Evolutionary conservation across 2,797 vertebrate species (phyloP), one percentile per base, ranked within the genome.

Genomic region (Acanthurus tractus): DNA sequence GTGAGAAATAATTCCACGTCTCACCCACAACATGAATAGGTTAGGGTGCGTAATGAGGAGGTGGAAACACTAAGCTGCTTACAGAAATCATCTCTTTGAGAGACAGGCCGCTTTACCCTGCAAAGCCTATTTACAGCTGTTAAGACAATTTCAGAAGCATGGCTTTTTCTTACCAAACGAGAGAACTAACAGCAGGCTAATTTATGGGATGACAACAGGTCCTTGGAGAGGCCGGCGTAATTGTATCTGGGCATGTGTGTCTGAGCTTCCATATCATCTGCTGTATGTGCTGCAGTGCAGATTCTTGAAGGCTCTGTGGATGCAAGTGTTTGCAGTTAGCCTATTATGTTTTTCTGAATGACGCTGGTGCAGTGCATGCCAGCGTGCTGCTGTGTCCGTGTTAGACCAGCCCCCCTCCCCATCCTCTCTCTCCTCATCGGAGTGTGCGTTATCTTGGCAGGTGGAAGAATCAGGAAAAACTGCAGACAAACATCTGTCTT

Each of bases 11-110:
- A 93, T 92, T 88, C 84, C 76, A 79, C 23, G 49, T 88, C 85
- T 91, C 78, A 88, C 73, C 83, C 74, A 70, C 80, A 85, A 83
- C 75, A 84, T 89, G 89, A 93, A 93, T 86, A 90, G 89, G 91
- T 92, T 89, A 88, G 78, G 74, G 69, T 78, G 85, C 59, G 82
- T 93, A 94, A 94, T 93, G 89, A 93, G 93, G 88, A 94, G 92
- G 90, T 92, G 92, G 89, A 86, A 92, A 88, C 86, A 87, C 86
- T 93, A 94, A 94, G 93, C 93, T 67, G 91, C 94, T 94, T 94
- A 93, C 22, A 82, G 87, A 87, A 92, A 94, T 93, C 86, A 91
- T 88, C 90, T 92, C 86, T 93, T 86, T 91, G 89, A 92, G 83
- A 90, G 90, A 91, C 91, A 84, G 86, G 77, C 77, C 8, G 85